Evolutionary conservation across 2,888 invertebrate species (phyloP).

Genomic region (Drosophila picticornis): DNA sequence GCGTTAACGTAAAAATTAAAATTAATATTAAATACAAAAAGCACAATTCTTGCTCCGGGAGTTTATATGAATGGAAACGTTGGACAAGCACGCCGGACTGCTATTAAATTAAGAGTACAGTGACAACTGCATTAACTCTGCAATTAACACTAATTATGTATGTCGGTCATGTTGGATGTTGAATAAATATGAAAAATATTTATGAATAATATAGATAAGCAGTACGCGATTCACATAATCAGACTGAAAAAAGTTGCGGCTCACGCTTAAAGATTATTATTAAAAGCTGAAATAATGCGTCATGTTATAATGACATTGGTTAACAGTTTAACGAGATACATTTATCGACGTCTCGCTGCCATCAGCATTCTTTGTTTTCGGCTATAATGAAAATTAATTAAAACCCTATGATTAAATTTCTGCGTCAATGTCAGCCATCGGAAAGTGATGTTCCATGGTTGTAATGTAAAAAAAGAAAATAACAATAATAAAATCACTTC

Average conservation of each 20-base stretch:
- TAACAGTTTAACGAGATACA: not conserved
- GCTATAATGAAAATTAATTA: slow-evolving; percentile 12
- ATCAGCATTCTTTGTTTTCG: not conserved
- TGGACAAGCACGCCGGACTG: slow-evolving; percentile 6
- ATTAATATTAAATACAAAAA: slow-evolving; percentile 10
- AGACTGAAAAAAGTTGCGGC: not conserved
- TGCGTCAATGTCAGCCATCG: slow-evolving; percentile 1
- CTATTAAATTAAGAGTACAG: slow-evolving; percentile 59
- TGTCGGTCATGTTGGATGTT: slow-evolving; percentile 52
- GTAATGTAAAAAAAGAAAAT: not conserved
- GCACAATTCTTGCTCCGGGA: not conserved
- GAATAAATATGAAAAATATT: slow-evolving; percentile 25
- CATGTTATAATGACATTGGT: slow-evolving; percentile 1
- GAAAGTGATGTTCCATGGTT: not conserved
- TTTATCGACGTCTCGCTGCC: not conserved
- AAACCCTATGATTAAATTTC: slow-evolving; percentile 2
- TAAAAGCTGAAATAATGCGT: not conserved
- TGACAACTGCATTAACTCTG: slow-evolving; percentile 73
- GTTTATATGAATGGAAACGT: not conserved
- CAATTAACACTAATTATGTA: slow-evolving; percentile 78
- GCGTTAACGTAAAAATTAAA: slow-evolving; percentile 39
- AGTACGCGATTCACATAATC: not conserved
- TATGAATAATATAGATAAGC: not conserved
- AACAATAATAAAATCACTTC: not conserved
- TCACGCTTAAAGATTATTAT: not conserved